Conservation (phyloP, 2,888 invertebrate genomes). For the Biston betularia region DNA sequence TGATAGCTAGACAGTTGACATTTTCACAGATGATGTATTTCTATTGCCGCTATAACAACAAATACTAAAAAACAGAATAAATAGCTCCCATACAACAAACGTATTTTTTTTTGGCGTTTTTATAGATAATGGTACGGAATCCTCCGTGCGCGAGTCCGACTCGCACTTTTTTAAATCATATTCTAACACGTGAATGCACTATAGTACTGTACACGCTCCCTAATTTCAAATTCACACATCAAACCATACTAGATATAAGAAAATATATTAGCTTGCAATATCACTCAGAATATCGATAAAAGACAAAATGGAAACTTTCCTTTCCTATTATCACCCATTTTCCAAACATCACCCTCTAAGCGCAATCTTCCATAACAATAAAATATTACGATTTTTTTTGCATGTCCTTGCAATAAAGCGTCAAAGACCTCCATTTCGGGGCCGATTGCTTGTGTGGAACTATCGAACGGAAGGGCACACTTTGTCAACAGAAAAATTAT, state of each 20-base stretch:
- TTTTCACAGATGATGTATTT: too few relatives aligned
- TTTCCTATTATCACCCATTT: conserved; percentile 21
- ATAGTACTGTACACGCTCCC: too few relatives aligned
- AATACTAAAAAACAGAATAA: too few relatives aligned
- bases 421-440: conserved; percentile 24
- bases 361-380: conserved; percentile 30
- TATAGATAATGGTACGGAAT: too few relatives aligned
- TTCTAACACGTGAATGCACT: too few relatives aligned
- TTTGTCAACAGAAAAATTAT: conserved; percentile 39
- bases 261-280: not conserved
- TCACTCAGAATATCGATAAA: not conserved
- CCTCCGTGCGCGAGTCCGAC: too few relatives aligned
- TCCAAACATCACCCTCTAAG: conserved; percentile 19
- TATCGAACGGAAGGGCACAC: conserved; percentile 31
- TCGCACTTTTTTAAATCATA: too few relatives aligned
- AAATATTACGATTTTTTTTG: conserved; percentile 37
- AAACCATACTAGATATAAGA: not conserved
- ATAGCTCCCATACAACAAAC: too few relatives aligned
- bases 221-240: not conserved
- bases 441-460: conserved; percentile 35
- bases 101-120: too few relatives aligned
- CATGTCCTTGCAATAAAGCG: conserved; percentile 37
- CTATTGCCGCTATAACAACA: too few relatives aligned
- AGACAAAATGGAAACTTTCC: conserved; percentile 4
- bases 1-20: too few relatives aligned